Conservation (phyloP, 2,888 invertebrate genomes). For the Parasteatoda lunata region DNA sequence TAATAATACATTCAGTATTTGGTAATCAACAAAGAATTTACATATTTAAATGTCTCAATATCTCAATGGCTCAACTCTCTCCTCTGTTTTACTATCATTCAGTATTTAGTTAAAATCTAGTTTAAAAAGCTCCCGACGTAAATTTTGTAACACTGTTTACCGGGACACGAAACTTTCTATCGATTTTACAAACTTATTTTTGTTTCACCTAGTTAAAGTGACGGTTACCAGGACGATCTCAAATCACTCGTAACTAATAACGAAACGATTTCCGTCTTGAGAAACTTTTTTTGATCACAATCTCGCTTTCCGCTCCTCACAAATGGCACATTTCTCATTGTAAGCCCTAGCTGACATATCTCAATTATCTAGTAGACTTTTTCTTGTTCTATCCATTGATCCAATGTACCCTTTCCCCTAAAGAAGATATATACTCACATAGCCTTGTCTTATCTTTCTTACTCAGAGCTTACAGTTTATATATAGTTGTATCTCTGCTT, state of each 20-base stretch:
- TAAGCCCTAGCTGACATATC: conserved; percentile 56
- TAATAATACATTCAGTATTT: too few species aligned
- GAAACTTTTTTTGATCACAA: conserved; percentile 53
- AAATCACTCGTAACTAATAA: conserved; percentile 42
- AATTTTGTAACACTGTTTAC: too few species aligned
- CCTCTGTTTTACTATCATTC: too few species aligned
- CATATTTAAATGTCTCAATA: too few species aligned
- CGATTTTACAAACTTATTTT: too few species aligned
- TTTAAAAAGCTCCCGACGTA: too few species aligned
- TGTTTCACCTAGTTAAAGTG: too few species aligned
- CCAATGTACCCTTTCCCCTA: conserved; percentile 45
- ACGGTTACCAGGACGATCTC: background rate
- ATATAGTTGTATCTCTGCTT: conserved; percentile 28
- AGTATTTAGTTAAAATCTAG: too few species aligned
- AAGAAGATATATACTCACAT: conserved; percentile 39
- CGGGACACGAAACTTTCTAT: too few species aligned
- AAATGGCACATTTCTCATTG: conserved; percentile 60
- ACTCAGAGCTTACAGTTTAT: conserved; percentile 49
- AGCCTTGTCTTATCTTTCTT: conserved; percentile 54
- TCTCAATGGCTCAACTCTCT: too few species aligned
- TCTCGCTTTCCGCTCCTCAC: conserved; percentile 50
- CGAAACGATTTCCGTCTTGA: conserved; percentile 5
- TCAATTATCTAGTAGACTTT: conserved; percentile 55
- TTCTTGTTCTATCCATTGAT: conserved; percentile 48
- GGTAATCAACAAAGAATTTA: too few species aligned